Percentiles rank a stretch among this genome's conserved stretches.
Conservation (phyloP, 2,113 vertebrate genomes). For the Tapirus terrestris region DNA sequence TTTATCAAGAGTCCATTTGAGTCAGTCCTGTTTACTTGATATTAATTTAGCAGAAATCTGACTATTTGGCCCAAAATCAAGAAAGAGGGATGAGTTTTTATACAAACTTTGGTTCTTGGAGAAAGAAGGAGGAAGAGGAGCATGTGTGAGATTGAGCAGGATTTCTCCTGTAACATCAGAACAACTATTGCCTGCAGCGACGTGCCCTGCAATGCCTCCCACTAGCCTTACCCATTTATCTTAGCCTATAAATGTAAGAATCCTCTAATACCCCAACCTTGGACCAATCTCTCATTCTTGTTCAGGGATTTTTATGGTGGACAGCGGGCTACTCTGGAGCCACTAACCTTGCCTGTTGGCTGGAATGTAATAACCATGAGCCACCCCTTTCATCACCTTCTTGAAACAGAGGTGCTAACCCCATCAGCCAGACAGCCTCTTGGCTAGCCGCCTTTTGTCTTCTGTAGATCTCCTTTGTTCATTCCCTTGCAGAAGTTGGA, state of each 20-base stretch:
- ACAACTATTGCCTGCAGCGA: not conserved
- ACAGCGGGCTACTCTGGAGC: not conserved
- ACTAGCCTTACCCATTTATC: not conserved
- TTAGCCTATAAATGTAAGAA: not conserved
- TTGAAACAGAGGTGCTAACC: not conserved
- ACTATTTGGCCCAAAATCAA: not conserved
- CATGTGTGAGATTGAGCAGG: accelerated
- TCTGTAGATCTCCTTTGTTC: not conserved
- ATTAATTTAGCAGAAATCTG: not conserved
- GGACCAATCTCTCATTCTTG: not conserved
- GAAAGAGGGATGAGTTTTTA: not conserved
- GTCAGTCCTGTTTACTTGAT: not conserved
- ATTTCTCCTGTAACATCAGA: not conserved
- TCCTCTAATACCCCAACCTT: not conserved
- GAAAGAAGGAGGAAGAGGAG: not conserved
- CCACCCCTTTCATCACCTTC: not conserved
- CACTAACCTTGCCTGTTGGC: not conserved
- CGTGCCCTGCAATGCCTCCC: not conserved
- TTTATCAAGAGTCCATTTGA: conserved; percentile 45
- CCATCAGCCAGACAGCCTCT: not conserved
- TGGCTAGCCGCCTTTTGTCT: not conserved
- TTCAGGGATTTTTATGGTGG: not conserved
- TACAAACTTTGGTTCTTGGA: not conserved
- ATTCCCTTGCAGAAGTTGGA: not conserved
- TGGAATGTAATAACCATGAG: not conserved